These are phyloP conservation scores for Lochmaea capreae DNA, from an alignment of 2,888 invertebrate species.

Conservation along the genomic window DNA sequence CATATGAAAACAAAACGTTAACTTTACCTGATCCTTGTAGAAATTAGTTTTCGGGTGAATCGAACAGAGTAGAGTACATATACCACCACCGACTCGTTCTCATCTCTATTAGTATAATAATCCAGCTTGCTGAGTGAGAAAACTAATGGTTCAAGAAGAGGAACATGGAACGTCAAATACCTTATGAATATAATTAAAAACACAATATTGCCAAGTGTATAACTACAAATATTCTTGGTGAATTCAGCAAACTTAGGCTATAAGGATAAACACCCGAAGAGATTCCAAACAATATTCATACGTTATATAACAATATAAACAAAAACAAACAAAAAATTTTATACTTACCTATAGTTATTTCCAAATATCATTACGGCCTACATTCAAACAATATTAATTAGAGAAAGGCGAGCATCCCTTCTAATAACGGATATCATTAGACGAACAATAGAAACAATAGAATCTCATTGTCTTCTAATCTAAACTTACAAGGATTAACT, in stretches of 20 bases:
- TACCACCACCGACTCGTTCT: constrained; percentile 5
- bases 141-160: constrained; percentile 42
- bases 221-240: constrained; percentile 31
- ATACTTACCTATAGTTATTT: neutral
- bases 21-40: constrained; percentile 14
- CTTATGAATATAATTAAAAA: constrained; percentile 44
- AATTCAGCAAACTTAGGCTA: neutral
- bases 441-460: constrained; percentile 15
- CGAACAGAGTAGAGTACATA: neutral
- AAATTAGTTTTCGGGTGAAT: constrained; percentile 19
- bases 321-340: neutral
- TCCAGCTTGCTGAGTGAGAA: constrained; percentile 33
- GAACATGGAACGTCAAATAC: constrained; percentile 41
- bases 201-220: constrained; percentile 42
- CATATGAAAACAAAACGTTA: constrained; percentile 25
- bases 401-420: neutral
- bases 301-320: too few species aligned
- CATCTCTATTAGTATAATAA: constrained; percentile 40
- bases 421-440: constrained; percentile 8
- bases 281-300: neutral
- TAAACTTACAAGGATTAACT: constrained; percentile 37
- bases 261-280: neutral
- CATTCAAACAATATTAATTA: neutral
- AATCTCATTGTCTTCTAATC: constrained; percentile 33
- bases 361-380: neutral